Conservation (phyloP, 2,797 vertebrate species). For the Oophaga sylvatica region DNA sequence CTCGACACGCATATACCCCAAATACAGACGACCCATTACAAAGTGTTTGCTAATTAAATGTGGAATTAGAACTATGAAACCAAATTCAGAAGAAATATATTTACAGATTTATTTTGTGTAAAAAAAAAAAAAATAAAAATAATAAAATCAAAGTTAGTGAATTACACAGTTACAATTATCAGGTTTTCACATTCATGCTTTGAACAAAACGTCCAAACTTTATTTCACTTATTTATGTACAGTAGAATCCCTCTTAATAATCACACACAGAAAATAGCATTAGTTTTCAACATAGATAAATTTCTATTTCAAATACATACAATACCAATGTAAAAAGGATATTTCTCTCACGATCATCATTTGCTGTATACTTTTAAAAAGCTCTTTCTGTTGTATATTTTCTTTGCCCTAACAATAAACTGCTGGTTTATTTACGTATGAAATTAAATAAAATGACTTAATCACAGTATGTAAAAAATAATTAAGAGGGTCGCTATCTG, state of each 20-base stretch:
- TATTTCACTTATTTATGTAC: constrained; percentile 89
- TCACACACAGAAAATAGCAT: constrained; percentile 92
- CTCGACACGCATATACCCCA: too few relatives aligned
- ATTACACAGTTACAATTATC: constrained; percentile 87
- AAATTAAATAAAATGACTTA: constrained; percentile 80
- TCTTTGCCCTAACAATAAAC: constrained; percentile 77
- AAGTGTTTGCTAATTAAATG: neutral
- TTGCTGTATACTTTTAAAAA: constrained; percentile 76
- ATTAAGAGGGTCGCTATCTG: constrained; percentile 89
- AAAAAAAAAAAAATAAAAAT: constrained; percentile 83
- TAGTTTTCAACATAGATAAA: constrained; percentile 92
- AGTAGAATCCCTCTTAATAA: constrained; percentile 81
- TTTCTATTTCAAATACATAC: constrained; percentile 86
- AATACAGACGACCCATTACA: neutral
- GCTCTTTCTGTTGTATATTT: constrained; percentile 77
- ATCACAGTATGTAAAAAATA: constrained; percentile 91
- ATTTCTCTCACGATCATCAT: constrained; percentile 78
- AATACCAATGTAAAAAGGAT: constrained; percentile 87
- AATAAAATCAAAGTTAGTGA: constrained; percentile 83
- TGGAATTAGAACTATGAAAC: neutral
- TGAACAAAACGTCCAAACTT: constrained; percentile 77
- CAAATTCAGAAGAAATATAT: constrained; percentile 17
- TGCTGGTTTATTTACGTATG: constrained; percentile 93
- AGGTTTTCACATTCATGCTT: constrained; percentile 98
- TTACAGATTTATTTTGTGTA: constrained; percentile 85